These are phyloP conservation scores for Tupaia tana DNA, from an alignment of 2,113 vertebrate species.

Conservation along the genomic window DNA sequence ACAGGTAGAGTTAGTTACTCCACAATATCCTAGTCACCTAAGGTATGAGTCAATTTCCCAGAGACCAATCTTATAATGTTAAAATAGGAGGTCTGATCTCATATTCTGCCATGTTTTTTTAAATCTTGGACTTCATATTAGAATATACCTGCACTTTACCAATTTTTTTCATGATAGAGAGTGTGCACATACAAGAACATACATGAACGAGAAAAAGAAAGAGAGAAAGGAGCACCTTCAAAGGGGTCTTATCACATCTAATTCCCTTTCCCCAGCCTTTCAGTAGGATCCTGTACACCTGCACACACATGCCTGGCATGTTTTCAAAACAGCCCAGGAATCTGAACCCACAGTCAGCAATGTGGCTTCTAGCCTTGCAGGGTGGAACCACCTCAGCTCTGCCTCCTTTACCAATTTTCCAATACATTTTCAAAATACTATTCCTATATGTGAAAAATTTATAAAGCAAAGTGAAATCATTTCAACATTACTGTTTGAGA, in stretches of 20 bases:
- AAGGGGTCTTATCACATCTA: too few species aligned
- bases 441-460: neutral
- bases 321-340: too few species aligned
- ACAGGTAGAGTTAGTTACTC: neutral
- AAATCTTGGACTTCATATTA: neutral
- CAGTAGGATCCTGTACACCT: too few species aligned
- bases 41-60: slow-evolving; percentile 17
- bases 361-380: too few species aligned
- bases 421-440: neutral
- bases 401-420: neutral
- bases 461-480: slow-evolving; percentile 37
- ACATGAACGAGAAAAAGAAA: too few species aligned
- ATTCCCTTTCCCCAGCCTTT: too few species aligned
- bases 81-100: neutral
- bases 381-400: too few species aligned
- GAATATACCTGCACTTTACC: neutral
- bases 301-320: too few species aligned
- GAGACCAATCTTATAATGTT: neutral
- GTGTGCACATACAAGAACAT: too few species aligned
- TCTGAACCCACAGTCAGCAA: too few species aligned
- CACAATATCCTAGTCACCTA: neutral
- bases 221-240: too few species aligned
- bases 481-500: neutral
- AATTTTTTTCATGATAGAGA: neutral
- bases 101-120: neutral